A percentile compares a stretch with the other conserved stretches of the same genome.
phyloP scores from a whole-genome alignment of 2,888 invertebrate species.

The Xylota segnis region DNA sequence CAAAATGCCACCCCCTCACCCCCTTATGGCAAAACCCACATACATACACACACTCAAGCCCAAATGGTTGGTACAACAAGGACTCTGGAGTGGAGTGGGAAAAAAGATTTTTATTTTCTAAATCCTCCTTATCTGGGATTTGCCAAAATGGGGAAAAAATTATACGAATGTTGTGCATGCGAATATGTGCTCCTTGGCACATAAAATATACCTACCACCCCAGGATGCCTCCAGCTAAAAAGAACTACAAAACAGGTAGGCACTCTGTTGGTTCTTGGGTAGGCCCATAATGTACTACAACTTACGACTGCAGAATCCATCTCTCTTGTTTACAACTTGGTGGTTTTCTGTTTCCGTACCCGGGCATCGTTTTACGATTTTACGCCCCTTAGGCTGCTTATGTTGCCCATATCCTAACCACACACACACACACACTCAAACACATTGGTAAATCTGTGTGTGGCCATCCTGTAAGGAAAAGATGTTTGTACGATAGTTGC shows the following conservation, averaged over 20 bases:
- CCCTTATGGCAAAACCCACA: not conserved
- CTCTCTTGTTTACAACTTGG: conserved; percentile 29
- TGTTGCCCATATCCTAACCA: not conserved
- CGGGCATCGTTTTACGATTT: conserved; percentile 46
- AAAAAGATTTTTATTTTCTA: conserved; percentile 62
- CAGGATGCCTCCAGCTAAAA: not conserved
- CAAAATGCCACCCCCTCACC: conserved; percentile 21
- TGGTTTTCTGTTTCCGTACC: conserved; percentile 37
- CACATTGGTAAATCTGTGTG: conserved; percentile 13
- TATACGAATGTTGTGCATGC: conserved; percentile 3
- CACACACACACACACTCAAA: not conserved
- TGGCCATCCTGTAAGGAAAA: not conserved
- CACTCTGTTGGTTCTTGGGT: not conserved
- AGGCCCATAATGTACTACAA: conserved; percentile 47
- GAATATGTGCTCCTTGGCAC: conserved; percentile 28
- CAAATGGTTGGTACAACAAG: conserved; percentile 8
- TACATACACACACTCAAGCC: conserved; percentile 11
- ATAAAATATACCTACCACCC: conserved; percentile 32
- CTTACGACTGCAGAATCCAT: conserved; percentile 53
- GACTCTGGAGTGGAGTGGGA: not conserved
- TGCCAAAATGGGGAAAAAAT: conserved; percentile 17
- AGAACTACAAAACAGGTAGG: conserved; percentile 59
- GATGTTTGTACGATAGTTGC: conserved; percentile 66
- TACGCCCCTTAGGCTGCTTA: conserved; percentile 32
- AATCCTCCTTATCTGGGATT: conserved; percentile 55